phyloP scores from a whole-genome alignment of 2,797 vertebrate genomes.

The Arrhamphus sclerolepis region DNA sequence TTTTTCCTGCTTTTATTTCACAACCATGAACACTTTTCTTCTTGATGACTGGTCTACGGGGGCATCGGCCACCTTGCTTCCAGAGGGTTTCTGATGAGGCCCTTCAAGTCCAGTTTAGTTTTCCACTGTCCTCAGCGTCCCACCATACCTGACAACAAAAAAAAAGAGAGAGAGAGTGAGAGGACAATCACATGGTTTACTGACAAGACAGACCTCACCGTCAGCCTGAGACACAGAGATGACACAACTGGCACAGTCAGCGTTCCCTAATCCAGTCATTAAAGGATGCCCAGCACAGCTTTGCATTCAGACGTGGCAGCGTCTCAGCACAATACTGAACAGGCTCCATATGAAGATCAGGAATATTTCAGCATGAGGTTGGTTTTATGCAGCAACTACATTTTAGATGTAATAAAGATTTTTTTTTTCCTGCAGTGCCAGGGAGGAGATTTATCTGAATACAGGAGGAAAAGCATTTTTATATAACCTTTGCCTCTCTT shows the following conservation, averaged over 20 bases:
- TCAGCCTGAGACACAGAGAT: not conserved
- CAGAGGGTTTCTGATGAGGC: not conserved
- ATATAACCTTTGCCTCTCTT: not conserved
- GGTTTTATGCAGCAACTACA: too few relatives aligned
- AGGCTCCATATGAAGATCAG: too few relatives aligned
- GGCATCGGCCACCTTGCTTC: too few relatives aligned
- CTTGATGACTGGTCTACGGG: too few relatives aligned
- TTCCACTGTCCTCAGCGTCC: slow-evolving; percentile 9
- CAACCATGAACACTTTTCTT: too few relatives aligned
- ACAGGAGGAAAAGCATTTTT: not conserved
- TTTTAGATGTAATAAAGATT: too few relatives aligned
- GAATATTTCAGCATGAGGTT: too few relatives aligned
- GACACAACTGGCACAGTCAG: not conserved
- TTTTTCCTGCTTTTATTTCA: too few relatives aligned
- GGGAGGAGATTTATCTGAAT: not conserved
- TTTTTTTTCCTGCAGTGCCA: too few relatives aligned
- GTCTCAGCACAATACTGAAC: too few relatives aligned
- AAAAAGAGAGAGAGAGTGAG: too few relatives aligned
- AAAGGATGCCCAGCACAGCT: not conserved
- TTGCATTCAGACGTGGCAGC: not conserved
- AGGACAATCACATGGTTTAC: slow-evolving; percentile 13
- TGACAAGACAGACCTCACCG: not conserved
- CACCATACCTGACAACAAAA: slow-evolving; percentile 8
- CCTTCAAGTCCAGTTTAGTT: slow-evolving; percentile 3
- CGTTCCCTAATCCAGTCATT: not conserved